Base-by-base conservation (phyloP, 2,888 invertebrate genomes). In the Acleris holmiana region DNA sequence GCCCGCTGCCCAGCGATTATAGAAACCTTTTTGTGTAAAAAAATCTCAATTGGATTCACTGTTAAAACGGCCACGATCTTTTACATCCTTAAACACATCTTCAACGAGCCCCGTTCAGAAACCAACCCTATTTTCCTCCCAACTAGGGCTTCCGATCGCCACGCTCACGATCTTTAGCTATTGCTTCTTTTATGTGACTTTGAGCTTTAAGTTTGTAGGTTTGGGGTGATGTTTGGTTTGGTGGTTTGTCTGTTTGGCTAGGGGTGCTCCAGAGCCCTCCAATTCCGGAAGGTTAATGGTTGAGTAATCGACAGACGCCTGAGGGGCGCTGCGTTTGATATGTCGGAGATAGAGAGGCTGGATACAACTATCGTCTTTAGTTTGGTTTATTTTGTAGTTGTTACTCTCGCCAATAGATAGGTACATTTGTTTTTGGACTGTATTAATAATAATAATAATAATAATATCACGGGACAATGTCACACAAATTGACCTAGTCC, bases 241-340 rank as follows among this genome's bases (percentile, higher is more conserved):
- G 55, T 23, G 54, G 48, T 48, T 61, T 60, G 73, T 73, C 68
- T 73, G 71, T 74, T 75, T 71, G 70, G 70, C 76, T 71, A 72
- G 80, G 79, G 69, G 76, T 56, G 47, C 51, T 68, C 51, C 47
- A 66, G 57, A 62, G 76, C 76, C 71, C 73, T 78, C 75, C 76
- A 75, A 77, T 78, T 77, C 75, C 67, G 73, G 76, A 79, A 83
- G 83, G 83, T 85, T 86, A 89, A 89, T 88, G 88, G 87, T 82
- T 83, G 77, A 83, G 84, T 88, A 85, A 88, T 87, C 86, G 88
- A 82, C 84, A 77, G 79, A 75, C 76, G 78, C 78, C 71, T 68
- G 78, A 72, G 83, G 84, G 82, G 73, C 75, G 74, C 74, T 82
- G 89, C 73, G 80, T 86, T 85, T 88, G 89, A 89, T 87, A 85